Evolutionary conservation across 2,888 invertebrate genomes (phyloP).

Genomic region (Andrena camellia): DNA sequence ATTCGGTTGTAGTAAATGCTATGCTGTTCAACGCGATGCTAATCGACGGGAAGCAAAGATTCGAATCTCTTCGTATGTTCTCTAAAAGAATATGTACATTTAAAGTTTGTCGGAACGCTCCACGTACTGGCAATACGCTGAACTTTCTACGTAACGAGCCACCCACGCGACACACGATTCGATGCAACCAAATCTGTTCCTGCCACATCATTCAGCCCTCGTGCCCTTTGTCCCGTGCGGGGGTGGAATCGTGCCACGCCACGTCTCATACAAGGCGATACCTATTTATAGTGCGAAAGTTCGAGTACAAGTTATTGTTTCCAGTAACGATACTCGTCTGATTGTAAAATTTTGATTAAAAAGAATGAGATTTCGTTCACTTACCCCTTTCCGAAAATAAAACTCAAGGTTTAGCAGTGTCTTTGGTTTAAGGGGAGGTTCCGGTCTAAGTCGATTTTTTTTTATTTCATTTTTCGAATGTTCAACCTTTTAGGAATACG

Average conservation of each 20-base stretch:
- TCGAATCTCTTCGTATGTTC: neutral
- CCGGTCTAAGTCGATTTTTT: too few relatives aligned
- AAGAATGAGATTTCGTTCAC: too few relatives aligned
- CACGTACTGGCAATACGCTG: constrained; percentile 12
- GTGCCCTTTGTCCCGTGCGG: constrained; percentile 12
- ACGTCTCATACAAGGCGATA: neutral
- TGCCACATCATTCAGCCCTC: neutral
- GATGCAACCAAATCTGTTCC: constrained; percentile 35
- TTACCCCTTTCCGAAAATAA: too few relatives aligned
- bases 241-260: neutral
- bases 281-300: neutral
- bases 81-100: too few relatives aligned
- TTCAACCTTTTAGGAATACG: too few relatives aligned
- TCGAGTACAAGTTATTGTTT: neutral
- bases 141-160: constrained; percentile 23
- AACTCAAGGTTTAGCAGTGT: too few relatives aligned
- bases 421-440: too few relatives aligned
- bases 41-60: neutral
- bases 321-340: neutral
- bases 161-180: constrained; percentile 25
- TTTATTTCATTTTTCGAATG: too few relatives aligned
- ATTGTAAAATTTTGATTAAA: too few relatives aligned
- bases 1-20: neutral
- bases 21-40: neutral
- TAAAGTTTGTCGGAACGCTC: neutral